Evolutionary conservation across 2,888 invertebrate genomes (phyloP).

Genomic region (Parnassius glacialis): DNA sequence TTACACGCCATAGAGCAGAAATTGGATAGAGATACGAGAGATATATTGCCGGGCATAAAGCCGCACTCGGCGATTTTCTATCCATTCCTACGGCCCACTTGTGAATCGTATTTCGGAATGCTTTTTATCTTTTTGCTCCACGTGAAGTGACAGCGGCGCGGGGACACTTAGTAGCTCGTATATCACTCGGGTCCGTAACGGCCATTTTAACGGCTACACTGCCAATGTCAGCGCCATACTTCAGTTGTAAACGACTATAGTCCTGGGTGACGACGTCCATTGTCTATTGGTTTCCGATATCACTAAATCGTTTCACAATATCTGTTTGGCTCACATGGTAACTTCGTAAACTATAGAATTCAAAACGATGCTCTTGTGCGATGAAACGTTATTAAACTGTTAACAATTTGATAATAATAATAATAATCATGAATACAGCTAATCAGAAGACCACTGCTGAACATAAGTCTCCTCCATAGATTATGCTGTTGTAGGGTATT

Average conservation of each 20-base stretch:
- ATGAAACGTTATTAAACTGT: too few species aligned
- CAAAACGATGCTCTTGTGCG: too few species aligned
- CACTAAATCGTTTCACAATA: conserved; percentile 1
- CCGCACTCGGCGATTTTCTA: conserved; percentile 73
- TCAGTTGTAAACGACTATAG: conserved; percentile 50
- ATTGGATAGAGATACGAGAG: conserved; percentile 77
- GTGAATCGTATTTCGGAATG: conserved; percentile 77
- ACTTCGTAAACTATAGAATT: too few species aligned
- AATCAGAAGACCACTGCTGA: too few species aligned
- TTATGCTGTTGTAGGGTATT: too few species aligned
- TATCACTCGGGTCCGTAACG: conserved; percentile 74
- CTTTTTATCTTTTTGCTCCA: conserved; percentile 77
- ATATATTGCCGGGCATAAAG: conserved; percentile 76
- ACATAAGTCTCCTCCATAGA: too few species aligned
- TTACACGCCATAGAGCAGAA: conserved; percentile 77
- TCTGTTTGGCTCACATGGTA: not conserved
- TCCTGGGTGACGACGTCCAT: conserved; percentile 37
- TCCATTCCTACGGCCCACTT: conserved; percentile 78
- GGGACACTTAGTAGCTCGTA: conserved; percentile 78
- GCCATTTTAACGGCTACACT: conserved; percentile 71
- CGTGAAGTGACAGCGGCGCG: conserved; percentile 75
- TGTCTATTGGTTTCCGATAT: conserved; percentile 33
- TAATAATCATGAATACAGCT: too few species aligned
- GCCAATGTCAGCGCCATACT: conserved; percentile 74
- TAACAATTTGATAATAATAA: too few species aligned